phyloP scores from a whole-genome alignment of 2,888 invertebrate species.

The Criorhina ranunculi region DNA sequence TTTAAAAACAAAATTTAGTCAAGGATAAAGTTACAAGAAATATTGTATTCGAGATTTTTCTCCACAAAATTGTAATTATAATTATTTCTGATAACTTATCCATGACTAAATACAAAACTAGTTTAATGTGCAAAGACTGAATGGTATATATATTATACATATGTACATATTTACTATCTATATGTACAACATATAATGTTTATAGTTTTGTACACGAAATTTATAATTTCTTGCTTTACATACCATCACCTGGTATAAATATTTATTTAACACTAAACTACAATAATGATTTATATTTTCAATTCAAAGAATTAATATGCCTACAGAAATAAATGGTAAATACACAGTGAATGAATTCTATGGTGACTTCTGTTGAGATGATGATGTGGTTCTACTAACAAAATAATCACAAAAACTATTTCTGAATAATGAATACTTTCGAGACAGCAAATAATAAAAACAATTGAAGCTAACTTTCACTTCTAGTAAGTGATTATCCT shows the following conservation, averaged over 20 bases:
- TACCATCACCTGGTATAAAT: constrained; percentile 37
- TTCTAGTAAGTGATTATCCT: constrained; percentile 5
- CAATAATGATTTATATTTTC: constrained; percentile 9
- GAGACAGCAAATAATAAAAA: constrained; percentile 46
- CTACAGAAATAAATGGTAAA: constrained; percentile 45
- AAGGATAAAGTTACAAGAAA: background rate
- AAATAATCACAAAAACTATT: constrained; percentile 28
- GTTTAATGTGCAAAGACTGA: constrained; percentile 3
- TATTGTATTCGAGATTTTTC: background rate
- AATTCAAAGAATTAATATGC: constrained; percentile 3
- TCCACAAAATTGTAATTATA: background rate
- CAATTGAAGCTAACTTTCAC: constrained; percentile 34
- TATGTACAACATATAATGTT: constrained; percentile 52
- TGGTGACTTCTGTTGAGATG: constrained; percentile 38
- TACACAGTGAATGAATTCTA: constrained; percentile 60
- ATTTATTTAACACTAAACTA: constrained; percentile 28
- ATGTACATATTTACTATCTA: background rate
- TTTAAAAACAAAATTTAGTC: background rate
- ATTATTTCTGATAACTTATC: background rate
- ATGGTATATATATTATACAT: background rate
- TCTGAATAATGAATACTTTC: constrained; percentile 37
- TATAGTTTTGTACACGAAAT: constrained; percentile 7
- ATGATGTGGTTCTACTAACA: constrained; percentile 43
- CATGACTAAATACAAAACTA: background rate
- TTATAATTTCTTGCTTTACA: constrained; percentile 10